phyloP scores from a whole-genome alignment of 2,113 vertebrate genomes.

The Otocyon megalotis region DNA sequence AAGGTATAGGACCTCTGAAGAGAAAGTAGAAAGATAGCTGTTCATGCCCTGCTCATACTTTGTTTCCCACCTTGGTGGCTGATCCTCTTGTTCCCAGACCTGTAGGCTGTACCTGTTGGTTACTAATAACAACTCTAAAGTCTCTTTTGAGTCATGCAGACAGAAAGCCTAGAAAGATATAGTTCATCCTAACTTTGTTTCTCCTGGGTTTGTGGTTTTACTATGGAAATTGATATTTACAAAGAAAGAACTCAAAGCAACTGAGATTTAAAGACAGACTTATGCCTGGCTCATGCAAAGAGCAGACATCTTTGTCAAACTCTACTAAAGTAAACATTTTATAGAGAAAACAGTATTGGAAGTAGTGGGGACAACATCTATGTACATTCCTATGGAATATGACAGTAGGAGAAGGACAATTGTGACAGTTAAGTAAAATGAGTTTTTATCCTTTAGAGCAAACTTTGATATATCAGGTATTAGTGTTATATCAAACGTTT shows the following conservation, averaged over 20 bases:
- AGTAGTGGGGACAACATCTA: not conserved
- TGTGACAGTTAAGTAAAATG: not conserved
- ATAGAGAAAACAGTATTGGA: not conserved
- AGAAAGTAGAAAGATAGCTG: not conserved
- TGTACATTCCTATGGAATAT: not conserved
- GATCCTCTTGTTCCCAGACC: not conserved
- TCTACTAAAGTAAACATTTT: slow-evolving; percentile 31
- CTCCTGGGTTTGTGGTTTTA: slow-evolving; percentile 38
- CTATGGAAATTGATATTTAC: slow-evolving; percentile 9
- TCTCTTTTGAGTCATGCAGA: not conserved
- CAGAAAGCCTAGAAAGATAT: not conserved
- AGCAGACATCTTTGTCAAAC: slow-evolving; percentile 32
- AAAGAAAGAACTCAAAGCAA: slow-evolving; percentile 10
- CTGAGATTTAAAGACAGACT: slow-evolving; percentile 23
- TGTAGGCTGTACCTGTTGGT: not conserved
- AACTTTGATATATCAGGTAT: not conserved
- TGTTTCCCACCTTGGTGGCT: not conserved
- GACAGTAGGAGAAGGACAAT: not conserved
- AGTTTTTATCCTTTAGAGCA: not conserved
- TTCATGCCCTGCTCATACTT: not conserved
- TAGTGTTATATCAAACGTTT: not conserved
- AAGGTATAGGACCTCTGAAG: not conserved
- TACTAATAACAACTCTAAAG: not conserved
- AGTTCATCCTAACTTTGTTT: not conserved
- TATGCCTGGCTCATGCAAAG: not conserved